These are phyloP conservation scores for Aporophyla lueneburgensis DNA, from an alignment of 2,888 invertebrate species.

Conservation along the genomic window DNA sequence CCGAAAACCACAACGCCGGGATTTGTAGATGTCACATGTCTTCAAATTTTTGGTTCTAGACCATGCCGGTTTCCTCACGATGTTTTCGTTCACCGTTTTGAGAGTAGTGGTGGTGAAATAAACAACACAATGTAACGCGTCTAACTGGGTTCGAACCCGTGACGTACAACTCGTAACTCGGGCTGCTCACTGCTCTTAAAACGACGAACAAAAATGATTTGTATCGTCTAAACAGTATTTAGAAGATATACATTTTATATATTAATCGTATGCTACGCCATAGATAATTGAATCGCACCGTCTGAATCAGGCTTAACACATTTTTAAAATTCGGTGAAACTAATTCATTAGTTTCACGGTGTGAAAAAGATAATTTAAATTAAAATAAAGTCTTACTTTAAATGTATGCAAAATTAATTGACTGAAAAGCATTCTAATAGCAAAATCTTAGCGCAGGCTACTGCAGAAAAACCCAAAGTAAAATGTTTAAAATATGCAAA, in stretches of 20 bases:
- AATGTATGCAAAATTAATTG: slow-evolving; percentile 26
- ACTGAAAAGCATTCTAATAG: slow-evolving; percentile 36
- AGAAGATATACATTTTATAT: not conserved
- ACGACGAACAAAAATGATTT: not conserved
- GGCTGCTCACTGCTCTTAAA: no score
- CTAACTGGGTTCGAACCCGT: no score
- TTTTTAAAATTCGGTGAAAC: not conserved
- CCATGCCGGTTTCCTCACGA: no score
- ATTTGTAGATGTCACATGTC: no score
- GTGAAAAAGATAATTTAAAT: not conserved
- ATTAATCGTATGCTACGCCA: no score
- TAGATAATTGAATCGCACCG: not conserved
- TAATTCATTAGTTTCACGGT: not conserved
- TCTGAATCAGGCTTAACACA: not conserved
- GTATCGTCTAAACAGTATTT: not conserved
- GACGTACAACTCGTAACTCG: no score
- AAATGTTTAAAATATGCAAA: slow-evolving; percentile 66
- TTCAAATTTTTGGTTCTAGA: no score
- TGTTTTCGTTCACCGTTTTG: no score
- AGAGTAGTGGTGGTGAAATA: no score
- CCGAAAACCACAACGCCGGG: no score
- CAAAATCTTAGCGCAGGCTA: not conserved
- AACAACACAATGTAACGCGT: no score
- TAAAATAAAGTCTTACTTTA: not conserved
- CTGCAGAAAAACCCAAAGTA: slow-evolving; percentile 42